Conservation (phyloP, 1,140 invertebrate genomes). For the Aporrectodea caliginosa region DNA sequence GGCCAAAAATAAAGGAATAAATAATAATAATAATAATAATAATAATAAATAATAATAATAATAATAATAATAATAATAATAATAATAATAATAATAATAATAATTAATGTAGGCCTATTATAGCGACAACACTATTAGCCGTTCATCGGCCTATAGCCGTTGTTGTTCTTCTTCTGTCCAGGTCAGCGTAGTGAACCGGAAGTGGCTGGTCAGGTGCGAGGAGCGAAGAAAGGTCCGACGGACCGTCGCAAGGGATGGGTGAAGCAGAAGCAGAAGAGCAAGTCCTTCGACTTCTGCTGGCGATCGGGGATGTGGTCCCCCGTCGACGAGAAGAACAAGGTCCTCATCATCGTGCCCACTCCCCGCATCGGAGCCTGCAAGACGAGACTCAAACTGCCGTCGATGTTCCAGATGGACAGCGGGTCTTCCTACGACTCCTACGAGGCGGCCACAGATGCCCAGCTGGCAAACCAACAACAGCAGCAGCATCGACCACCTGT, state of each 20-base stretch:
- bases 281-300: slow-evolving; percentile 30
- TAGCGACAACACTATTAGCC: no score
- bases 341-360: slow-evolving; percentile 6
- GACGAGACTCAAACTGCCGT: slow-evolving; percentile 17
- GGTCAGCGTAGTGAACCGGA: not conserved
- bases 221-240: not conserved
- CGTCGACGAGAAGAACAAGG: slow-evolving; percentile 16
- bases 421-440: slow-evolving; percentile 25
- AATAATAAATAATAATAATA: no score
- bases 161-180: not conserved
- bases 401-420: slow-evolving; percentile 27
- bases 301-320: slow-evolving; percentile 27
- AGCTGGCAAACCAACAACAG: not conserved
- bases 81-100: no score
- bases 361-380: not conserved
- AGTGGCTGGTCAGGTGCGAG: not conserved
- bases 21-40: no score
- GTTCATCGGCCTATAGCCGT: no score
- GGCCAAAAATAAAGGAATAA: no score
- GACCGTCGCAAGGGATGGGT: slow-evolving; percentile 21
- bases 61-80: no score
- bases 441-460: not conserved
- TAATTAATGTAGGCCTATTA: no score
- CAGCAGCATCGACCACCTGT: not conserved
- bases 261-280: slow-evolving; percentile 28